Evolutionary conservation across 2,797 vertebrate species (phyloP).

Genomic region (Pelobates cultripes): DNA sequence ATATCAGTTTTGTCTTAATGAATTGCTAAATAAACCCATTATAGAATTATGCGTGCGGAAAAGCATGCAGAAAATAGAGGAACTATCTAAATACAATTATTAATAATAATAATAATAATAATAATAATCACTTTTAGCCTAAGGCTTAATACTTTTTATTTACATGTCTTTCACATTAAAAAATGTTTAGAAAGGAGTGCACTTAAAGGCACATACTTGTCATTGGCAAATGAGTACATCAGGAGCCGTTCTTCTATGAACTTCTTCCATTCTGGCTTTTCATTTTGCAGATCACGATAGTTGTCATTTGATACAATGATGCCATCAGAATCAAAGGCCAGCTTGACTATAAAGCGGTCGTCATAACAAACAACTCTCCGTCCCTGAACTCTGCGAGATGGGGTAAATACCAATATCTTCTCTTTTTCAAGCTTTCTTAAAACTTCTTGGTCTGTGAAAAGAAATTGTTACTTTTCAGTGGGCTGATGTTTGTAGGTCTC

Average conservation of each 20-base stretch:
- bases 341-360: conserved; percentile 98
- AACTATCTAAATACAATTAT: no score
- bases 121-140: no score
- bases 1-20: no score
- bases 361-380: conserved; percentile 98
- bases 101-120: no score
- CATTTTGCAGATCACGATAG: conserved; percentile 96
- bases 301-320: conserved; percentile 99
- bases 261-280: conserved; percentile 99
- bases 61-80: no score
- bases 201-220: conserved; percentile 84
- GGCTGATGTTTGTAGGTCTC: no score
- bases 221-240: conserved; percentile 99
- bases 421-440: conserved; percentile 95
- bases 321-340: conserved; percentile 97
- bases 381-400: conserved; percentile 95
- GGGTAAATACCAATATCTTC: conserved; percentile 97
- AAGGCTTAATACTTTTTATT: no score
- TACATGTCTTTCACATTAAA: no score
- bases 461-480: neutral
- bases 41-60: no score
- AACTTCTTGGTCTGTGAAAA: conserved; percentile 90
- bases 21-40: no score
- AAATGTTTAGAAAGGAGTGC: neutral
- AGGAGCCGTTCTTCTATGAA: conserved; percentile 97